These are phyloP conservation scores for Folsomia manolachei DNA, from an alignment of 2,888 invertebrate species.

Conservation along the genomic window DNA sequence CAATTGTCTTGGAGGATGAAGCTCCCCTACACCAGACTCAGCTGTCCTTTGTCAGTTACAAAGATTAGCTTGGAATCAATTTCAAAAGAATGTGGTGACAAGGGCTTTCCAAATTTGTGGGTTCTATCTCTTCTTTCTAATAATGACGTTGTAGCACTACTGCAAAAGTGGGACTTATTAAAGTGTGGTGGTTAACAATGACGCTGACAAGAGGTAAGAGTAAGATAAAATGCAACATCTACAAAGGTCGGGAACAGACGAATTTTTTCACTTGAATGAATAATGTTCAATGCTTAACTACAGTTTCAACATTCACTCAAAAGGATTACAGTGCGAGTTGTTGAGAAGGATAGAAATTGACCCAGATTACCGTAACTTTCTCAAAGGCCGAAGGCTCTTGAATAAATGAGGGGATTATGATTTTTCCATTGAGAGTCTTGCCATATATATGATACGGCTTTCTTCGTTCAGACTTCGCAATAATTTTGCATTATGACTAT, in stretches of 20 bases:
- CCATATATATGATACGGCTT: background rate
- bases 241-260: background rate
- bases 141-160: no score
- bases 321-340: background rate
- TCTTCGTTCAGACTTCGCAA: background rate
- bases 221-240: background rate
- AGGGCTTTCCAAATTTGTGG: no score
- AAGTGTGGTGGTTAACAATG: no score
- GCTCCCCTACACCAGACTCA: no score
- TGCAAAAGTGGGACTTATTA: no score
- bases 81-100: no score
- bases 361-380: slow-evolving; percentile 16
- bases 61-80: background rate
- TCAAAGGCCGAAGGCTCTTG: background rate
- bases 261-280: background rate
- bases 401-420: slow-evolving; percentile 9
- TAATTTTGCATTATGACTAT: no score
- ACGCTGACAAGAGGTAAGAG: no score
- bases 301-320: background rate
- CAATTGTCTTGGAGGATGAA: no score
- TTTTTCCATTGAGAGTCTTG: background rate
- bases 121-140: no score
- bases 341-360: background rate
- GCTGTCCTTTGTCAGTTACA: slow-evolving; percentile 3
- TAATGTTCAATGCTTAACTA: background rate